phyloP scores from a whole-genome alignment of 2,113 vertebrate genomes.

The Mesembrinibis cayennensis region DNA sequence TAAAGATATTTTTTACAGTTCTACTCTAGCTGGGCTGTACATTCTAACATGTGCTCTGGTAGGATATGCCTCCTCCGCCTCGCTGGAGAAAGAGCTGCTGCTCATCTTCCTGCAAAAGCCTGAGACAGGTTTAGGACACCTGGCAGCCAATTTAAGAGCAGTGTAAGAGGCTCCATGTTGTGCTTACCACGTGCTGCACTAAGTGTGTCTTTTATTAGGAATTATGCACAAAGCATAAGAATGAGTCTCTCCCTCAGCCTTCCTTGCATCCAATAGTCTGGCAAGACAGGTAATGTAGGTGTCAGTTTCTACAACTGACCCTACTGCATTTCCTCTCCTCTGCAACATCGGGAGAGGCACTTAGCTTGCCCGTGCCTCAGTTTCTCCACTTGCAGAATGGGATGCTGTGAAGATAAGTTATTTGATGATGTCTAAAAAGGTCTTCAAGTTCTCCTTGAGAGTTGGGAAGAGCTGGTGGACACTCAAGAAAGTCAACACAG shows the following conservation, averaged over 20 bases:
- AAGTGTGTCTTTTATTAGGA: background rate
- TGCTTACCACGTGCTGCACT: background rate
- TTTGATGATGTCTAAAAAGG: background rate
- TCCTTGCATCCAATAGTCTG: background rate
- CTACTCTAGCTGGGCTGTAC: background rate
- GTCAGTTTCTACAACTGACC: background rate
- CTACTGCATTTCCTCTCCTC: background rate
- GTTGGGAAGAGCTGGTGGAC: background rate
- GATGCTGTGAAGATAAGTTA: background rate
- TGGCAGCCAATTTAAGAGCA: background rate
- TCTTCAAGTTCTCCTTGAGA: background rate
- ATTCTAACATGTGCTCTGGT: background rate
- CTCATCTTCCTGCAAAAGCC: background rate
- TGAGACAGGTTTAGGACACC: too few relatives aligned
- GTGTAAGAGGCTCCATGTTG: background rate
- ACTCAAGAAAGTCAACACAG: background rate
- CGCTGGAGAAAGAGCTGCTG: accelerated
- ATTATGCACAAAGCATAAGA: background rate
- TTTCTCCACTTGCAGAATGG: background rate
- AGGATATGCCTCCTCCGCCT: background rate
- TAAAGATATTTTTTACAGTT: background rate
- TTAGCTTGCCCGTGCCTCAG: background rate
- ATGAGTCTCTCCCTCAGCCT: background rate
- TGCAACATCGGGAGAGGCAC: accelerated
- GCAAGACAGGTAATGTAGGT: background rate